phyloP scores from a whole-genome alignment of 2,797 vertebrate genomes.

The Tiaroga cobitis region DNA sequence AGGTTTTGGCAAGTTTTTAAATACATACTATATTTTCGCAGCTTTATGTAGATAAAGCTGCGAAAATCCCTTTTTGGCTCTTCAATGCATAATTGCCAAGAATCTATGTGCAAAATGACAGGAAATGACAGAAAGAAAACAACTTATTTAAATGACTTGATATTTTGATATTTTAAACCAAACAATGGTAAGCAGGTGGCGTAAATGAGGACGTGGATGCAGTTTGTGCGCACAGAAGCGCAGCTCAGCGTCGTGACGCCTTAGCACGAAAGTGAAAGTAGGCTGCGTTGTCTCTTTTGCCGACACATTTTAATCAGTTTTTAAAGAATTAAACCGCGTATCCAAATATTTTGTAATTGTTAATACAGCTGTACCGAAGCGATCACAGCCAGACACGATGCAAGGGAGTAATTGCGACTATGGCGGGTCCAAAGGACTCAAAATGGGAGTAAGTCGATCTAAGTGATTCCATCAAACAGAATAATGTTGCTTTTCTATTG shows the following conservation, averaged over 20 bases:
- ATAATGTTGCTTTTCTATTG: not conserved
- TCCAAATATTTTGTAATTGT: not conserved
- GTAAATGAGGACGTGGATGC: not conserved
- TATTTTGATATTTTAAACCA: not conserved
- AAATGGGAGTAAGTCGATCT: not conserved
- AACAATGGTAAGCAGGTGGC: not conserved
- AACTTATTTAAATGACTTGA: not conserved
- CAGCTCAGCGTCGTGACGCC: not conserved
- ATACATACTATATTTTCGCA: too few relatives aligned
- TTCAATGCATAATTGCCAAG: too few relatives aligned
- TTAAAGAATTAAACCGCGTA: not conserved
- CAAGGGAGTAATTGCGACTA: not conserved
- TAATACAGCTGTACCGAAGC: not conserved
- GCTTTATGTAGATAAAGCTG: too few relatives aligned
- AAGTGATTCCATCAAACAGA: not conserved
- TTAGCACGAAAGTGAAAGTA: not conserved
- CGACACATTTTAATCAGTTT: not conserved
- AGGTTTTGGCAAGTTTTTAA: too few relatives aligned
- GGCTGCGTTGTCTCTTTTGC: not conserved
- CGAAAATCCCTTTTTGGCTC: too few relatives aligned
- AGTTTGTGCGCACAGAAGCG: not conserved
- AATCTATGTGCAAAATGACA: too few relatives aligned
- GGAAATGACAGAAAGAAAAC: not conserved
- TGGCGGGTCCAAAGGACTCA: not conserved
- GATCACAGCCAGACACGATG: not conserved